Evolutionary conservation across 2,113 vertebrate genomes (phyloP).

Genomic region (Melanerpes formicivorus): DNA sequence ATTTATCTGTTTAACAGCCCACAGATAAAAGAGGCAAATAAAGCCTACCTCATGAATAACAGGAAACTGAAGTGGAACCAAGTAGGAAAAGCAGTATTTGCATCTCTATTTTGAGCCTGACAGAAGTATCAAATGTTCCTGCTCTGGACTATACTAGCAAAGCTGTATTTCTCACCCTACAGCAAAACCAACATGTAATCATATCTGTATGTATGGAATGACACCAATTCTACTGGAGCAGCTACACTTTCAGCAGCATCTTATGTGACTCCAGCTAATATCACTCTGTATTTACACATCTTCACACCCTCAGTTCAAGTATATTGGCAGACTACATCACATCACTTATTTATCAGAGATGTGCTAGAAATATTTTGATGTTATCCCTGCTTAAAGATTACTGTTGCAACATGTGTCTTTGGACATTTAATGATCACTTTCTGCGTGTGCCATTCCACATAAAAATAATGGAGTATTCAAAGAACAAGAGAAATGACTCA

Average conservation of each 20-base stretch:
- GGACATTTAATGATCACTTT: background rate
- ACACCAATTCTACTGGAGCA: background rate
- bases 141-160: background rate
- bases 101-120: background rate
- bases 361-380: background rate
- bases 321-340: background rate
- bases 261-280: background rate
- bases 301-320: background rate
- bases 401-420: background rate
- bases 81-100: background rate
- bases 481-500: slow-evolving; percentile 72
- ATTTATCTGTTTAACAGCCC: background rate
- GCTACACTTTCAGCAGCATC: background rate
- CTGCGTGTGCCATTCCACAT: background rate
- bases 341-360: background rate
- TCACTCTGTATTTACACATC: background rate
- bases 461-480: slow-evolving; percentile 2
- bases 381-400: background rate
- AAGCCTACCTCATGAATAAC: background rate
- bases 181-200: background rate
- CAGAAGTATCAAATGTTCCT: background rate
- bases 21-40: background rate
- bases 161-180: background rate
- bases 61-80: background rate
- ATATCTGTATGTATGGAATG: background rate